Conservation (phyloP, 2,113 vertebrate species). For the Nanger granti region DNA sequence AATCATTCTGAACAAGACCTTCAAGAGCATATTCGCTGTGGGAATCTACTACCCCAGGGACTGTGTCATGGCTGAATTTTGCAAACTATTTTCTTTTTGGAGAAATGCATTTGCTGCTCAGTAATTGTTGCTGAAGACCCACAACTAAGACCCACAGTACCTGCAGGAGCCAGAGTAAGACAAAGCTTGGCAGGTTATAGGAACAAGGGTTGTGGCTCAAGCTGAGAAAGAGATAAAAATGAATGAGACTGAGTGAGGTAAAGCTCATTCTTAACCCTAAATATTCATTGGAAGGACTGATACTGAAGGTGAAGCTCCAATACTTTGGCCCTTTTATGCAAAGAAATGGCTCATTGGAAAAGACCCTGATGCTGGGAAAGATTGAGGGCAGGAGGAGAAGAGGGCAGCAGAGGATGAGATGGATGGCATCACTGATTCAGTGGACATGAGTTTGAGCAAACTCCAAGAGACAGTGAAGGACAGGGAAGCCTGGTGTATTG, state of each 20-base stretch:
- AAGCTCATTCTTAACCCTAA: not conserved
- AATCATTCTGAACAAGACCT: not conserved
- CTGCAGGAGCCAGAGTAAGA: not conserved
- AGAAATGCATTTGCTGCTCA: not conserved
- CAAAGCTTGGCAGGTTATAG: not conserved
- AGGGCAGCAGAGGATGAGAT: not conserved
- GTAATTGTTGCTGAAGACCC: not conserved
- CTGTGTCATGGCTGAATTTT: not conserved
- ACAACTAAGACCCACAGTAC: not conserved
- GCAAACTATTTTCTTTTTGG: not conserved
- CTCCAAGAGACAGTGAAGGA: not conserved
- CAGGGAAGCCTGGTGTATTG: not conserved
- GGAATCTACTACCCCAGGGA: not conserved
- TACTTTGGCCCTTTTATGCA: not conserved
- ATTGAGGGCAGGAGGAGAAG: not conserved
- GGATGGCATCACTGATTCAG: not conserved
- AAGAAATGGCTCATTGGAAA: not conserved
- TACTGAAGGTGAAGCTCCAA: not conserved
- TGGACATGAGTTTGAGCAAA: not conserved
- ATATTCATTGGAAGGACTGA: not conserved
- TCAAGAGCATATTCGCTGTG: not conserved
- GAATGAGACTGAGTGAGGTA: not conserved
- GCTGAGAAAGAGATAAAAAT: not conserved
- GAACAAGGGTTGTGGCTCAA: not conserved
- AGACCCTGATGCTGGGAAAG: not conserved